These are phyloP conservation scores for Acrocephalus scirpaceus DNA, from an alignment of 2,797 vertebrate genomes.

Conservation along the genomic window DNA sequence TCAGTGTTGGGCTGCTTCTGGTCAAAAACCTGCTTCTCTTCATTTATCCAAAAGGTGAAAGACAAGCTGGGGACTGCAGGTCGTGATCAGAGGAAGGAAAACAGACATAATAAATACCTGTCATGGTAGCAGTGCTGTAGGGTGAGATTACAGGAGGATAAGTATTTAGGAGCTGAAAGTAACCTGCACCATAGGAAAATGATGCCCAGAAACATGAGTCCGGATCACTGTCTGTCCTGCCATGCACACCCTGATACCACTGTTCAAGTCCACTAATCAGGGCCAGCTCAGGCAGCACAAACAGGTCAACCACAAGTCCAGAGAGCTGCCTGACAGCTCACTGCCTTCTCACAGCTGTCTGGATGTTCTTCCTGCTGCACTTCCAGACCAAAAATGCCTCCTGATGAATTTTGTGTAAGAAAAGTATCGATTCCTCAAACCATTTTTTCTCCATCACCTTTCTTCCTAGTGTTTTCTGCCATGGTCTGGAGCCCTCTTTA, in stretches of 20 bases:
- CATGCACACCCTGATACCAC: neutral
- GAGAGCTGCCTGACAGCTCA: neutral
- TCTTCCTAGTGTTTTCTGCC: neutral
- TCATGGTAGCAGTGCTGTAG: neutral
- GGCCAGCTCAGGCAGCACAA: neutral
- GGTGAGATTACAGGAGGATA: neutral
- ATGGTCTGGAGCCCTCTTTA: neutral
- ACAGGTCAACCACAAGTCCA: neutral
- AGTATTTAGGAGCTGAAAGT: neutral
- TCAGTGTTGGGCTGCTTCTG: neutral
- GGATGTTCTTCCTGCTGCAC: neutral
- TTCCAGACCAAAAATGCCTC: neutral
- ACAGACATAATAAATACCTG: neutral
- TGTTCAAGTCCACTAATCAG: neutral
- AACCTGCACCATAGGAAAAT: neutral
- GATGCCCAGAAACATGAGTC: neutral
- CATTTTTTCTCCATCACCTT: neutral
- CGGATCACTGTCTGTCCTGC: neutral
- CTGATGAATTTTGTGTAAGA: neutral
- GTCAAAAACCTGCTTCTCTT: neutral
- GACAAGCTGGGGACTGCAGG: neutral
- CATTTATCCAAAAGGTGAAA: neutral
- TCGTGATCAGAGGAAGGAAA: slow-evolving; percentile 5
- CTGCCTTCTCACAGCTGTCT: neutral
- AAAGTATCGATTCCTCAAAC: neutral